These are phyloP conservation scores for Rhabdomys dilectus DNA, from an alignment of 2,113 vertebrate species.

Conservation along the genomic window DNA sequence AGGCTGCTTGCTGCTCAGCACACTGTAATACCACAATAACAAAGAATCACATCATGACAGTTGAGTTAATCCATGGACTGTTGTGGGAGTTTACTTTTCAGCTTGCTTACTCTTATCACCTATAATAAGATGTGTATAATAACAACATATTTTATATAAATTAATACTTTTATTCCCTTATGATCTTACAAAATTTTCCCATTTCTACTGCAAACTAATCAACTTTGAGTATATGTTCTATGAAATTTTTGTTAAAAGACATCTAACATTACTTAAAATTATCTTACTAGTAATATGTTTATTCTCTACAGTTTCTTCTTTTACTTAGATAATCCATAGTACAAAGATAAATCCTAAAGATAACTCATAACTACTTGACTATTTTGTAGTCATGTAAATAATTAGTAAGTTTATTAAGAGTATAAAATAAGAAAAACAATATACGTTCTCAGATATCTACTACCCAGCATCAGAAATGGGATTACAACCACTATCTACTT, in stretches of 20 bases:
- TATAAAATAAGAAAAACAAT: neutral
- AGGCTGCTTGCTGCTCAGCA: neutral
- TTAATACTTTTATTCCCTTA: neutral
- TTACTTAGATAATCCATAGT: neutral
- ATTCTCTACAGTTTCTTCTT: neutral
- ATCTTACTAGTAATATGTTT: neutral
- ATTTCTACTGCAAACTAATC: neutral
- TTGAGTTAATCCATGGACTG: neutral
- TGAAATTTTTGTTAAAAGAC: neutral
- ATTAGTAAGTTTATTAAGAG: neutral
- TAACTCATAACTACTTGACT: neutral
- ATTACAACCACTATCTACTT: neutral
- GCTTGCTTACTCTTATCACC: neutral
- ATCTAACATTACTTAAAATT: neutral
- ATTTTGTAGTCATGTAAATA: neutral
- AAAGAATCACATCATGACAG: neutral
- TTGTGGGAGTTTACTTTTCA: neutral
- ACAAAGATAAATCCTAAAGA: neutral
- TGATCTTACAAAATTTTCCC: neutral
- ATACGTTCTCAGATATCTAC: neutral
- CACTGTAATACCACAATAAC: neutral
- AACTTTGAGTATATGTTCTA: neutral
- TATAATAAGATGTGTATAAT: neutral
- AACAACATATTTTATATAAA: neutral
- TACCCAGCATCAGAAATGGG: slow-evolving; percentile 21